Percentiles rank a stretch among this genome's conserved stretches.
phyloP scores from a whole-genome alignment of 1,140 invertebrate genomes.

The Scylla paramamosain region DNA sequence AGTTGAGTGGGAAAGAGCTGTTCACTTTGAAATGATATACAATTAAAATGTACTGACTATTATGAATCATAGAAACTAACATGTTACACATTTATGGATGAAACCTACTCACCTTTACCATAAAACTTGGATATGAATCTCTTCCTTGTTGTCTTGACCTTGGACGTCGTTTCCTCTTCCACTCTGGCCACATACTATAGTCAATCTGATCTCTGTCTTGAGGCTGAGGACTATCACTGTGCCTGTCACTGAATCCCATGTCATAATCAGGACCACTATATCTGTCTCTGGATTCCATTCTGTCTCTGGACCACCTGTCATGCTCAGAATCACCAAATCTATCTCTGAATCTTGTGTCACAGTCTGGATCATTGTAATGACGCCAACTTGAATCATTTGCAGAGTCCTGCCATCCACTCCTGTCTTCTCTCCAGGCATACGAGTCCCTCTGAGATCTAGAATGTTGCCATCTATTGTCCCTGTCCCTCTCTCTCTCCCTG shows the following conservation, averaged over 20 bases:
- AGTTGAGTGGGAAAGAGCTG: no score
- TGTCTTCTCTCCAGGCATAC: neutral
- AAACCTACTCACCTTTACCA: conserved; percentile 47
- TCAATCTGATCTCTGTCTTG: neutral
- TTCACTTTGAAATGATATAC: no score
- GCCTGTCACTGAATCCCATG: neutral
- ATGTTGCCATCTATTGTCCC: neutral
- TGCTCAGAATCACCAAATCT: no score
- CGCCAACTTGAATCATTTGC: neutral
- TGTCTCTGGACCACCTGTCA: no score
- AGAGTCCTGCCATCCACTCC: neutral
- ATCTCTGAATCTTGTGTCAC: neutral
- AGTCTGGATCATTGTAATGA: neutral
- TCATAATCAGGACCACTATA: neutral
- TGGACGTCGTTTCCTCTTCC: conserved; percentile 45
- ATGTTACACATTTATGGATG: no score
- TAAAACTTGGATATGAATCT: conserved; percentile 39
- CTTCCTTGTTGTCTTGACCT: neutral
- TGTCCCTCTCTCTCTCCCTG: neutral
- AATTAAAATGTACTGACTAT: no score
- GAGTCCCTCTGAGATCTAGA: neutral
- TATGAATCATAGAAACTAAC: no score
- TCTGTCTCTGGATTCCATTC: neutral
- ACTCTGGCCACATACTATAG: conserved; percentile 27
- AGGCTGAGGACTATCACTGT: neutral